phyloP scores from a whole-genome alignment of 2,888 invertebrate genomes.

The Lasioglossum morio region DNA sequence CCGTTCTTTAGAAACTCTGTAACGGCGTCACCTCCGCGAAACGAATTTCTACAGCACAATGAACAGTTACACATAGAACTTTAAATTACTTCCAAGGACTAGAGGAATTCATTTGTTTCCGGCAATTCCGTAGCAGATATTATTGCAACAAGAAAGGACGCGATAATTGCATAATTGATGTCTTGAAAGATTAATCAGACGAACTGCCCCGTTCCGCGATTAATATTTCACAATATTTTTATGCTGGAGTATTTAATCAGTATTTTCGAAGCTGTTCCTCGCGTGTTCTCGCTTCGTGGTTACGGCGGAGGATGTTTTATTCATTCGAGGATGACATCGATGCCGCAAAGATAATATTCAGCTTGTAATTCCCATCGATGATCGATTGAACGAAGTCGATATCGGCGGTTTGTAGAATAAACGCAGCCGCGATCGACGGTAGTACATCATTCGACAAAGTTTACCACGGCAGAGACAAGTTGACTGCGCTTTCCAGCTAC shows the following conservation, averaged over 20 bases:
- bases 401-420: constrained; percentile 19
- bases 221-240: neutral
- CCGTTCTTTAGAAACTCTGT: neutral
- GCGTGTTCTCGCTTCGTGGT: neutral
- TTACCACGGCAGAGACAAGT: constrained; percentile 39
- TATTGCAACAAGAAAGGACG: neutral
- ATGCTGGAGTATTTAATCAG: neutral
- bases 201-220: neutral
- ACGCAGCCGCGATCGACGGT: constrained; percentile 15
- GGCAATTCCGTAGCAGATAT: neutral
- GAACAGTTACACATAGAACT: neutral
- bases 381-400: constrained; percentile 8
- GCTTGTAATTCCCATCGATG: constrained; percentile 15
- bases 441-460: constrained; percentile 34
- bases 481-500: constrained; percentile 57
- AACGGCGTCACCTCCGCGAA: neutral
- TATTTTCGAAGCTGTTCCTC: neutral
- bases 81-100: neutral
- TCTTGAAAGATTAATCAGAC: neutral
- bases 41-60: neutral
- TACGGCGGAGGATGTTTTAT: neutral
- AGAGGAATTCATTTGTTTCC: neutral
- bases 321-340: neutral
- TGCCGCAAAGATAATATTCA: neutral
- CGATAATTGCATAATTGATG: neutral